A percentile compares a stretch with the other conserved stretches of the same genome.
Conservation (phyloP, 2,797 vertebrate species). For the Pseudomugil gertrudae region DNA sequence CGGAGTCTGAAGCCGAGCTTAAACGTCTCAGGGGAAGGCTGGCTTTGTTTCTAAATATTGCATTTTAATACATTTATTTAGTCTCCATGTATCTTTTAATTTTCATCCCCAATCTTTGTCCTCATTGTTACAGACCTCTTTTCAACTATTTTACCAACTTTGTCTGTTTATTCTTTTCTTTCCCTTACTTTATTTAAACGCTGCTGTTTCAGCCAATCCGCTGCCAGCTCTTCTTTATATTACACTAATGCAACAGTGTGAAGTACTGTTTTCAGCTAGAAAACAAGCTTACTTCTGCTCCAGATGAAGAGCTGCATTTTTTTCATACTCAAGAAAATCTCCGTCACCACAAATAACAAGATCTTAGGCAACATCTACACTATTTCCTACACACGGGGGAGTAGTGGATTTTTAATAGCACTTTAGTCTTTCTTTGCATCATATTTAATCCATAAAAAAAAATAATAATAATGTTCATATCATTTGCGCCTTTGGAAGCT, state of each 20-base stretch:
- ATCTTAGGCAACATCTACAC: too few relatives aligned
- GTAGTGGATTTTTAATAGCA: too few relatives aligned
- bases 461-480: too few relatives aligned
- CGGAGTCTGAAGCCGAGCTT: background rate
- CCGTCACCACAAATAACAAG: background rate
- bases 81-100: background rate
- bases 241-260: background rate
- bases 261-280: background rate
- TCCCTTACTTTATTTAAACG: background rate
- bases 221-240: background rate
- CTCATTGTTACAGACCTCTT: background rate
- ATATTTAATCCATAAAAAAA: too few relatives aligned
- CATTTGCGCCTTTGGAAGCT: too few relatives aligned
- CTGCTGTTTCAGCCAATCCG: background rate
- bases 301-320: too few relatives aligned
- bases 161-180: background rate
- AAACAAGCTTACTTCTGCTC: too few relatives aligned
- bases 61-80: slow-evolving; percentile 5
- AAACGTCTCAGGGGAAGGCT: background rate
- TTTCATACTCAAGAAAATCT: too few relatives aligned
- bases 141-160: background rate
- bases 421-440: too few relatives aligned
- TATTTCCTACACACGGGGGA: too few relatives aligned
- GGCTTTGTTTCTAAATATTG: slow-evolving; percentile 5
- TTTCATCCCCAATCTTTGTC: background rate